Evolutionary conservation across 2,113 vertebrate species (phyloP).

Genomic region (Emberiza fucata): DNA sequence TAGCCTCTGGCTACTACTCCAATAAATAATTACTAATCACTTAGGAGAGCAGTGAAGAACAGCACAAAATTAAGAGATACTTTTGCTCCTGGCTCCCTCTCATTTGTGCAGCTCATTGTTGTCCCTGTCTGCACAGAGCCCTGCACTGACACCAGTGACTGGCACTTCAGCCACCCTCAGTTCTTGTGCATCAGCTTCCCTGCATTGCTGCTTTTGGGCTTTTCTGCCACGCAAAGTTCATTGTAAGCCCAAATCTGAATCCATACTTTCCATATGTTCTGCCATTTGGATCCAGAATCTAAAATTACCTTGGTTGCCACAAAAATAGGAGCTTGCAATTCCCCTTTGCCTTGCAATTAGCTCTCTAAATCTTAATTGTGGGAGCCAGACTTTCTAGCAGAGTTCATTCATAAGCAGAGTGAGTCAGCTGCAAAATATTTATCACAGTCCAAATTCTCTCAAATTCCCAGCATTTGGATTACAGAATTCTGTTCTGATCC

Average conservation of each 20-base stretch:
- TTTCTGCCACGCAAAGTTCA: background rate
- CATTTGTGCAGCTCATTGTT: background rate
- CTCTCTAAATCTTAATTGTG: slow-evolving; percentile 31
- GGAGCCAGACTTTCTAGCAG: slow-evolving; percentile 35
- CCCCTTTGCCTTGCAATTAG: slow-evolving; percentile 53
- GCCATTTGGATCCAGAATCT: background rate
- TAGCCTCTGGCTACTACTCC: background rate
- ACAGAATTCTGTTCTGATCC: slow-evolving; percentile 26
- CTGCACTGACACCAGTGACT: background rate
- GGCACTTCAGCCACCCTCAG: background rate
- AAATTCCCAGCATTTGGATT: slow-evolving; percentile 26
- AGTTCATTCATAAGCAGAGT: slow-evolving; percentile 38
- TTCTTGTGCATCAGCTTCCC: background rate
- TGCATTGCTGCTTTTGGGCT: background rate
- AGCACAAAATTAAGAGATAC: background rate
- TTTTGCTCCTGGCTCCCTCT: background rate
- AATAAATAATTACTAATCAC: slow-evolving; percentile 1
- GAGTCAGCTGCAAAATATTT: slow-evolving; percentile 60
- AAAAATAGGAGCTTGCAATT: slow-evolving; percentile 46
- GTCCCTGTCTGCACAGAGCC: background rate
- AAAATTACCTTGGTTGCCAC: slow-evolving; percentile 27
- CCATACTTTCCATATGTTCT: background rate
- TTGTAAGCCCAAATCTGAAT: background rate
- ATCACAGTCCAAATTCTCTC: slow-evolving; percentile 30
- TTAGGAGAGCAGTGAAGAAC: background rate